Evolutionary conservation across 1,140 invertebrate species (phyloP), one percentile per base, ranked within the genome.

Genomic region (Nephila pilipes): DNA sequence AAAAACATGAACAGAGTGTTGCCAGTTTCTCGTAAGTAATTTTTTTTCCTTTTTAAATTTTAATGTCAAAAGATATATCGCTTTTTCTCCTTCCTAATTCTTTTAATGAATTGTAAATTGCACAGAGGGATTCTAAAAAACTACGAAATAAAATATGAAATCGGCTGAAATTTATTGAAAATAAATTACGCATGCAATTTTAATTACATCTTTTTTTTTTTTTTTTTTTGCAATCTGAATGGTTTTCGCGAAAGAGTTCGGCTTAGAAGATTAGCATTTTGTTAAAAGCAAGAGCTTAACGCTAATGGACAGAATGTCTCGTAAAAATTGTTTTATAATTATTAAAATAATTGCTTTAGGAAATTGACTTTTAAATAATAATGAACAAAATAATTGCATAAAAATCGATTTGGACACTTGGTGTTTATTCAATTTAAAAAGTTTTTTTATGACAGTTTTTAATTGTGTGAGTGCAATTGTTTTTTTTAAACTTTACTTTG

Each of bases 91-190:
- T 12, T 32, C 18, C 69, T 32, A 3, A n/a, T n/a, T 12, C 22
- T 75, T 75, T 75, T 75, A 75, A 75, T 75, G 69, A 75, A 36
- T 29, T 75, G 69, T 75, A 75, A 75, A 75, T 32, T 75, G 29
- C 1, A 18, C 18, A 16, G 69, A 32, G 16, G 29, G 63, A 65
- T 18, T 75, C 16, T 75, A 16, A 32, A 5, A 32, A 32, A 32
- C 14, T 36, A 4, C 6, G 12, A 18, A 75, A 36, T 36, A 36
- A 4, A 75, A 32, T 75, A 36, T 18, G 69, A 75, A 75, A 75
- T 75, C 69, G 18, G 29, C 18, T 29, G 18, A 20, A 32, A 36
- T 75, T 75, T 75, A 75, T 75, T 75, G 29, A 75, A 75, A 75
- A 75, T 75, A 75, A 75, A 32, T 75, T 36, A 75, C 16, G 29